Percentiles rank a stretch among this genome's conserved stretches.
Evolutionary conservation across 2,113 vertebrate genomes (phyloP).

Genomic region (Dissostichus mawsoni): DNA sequence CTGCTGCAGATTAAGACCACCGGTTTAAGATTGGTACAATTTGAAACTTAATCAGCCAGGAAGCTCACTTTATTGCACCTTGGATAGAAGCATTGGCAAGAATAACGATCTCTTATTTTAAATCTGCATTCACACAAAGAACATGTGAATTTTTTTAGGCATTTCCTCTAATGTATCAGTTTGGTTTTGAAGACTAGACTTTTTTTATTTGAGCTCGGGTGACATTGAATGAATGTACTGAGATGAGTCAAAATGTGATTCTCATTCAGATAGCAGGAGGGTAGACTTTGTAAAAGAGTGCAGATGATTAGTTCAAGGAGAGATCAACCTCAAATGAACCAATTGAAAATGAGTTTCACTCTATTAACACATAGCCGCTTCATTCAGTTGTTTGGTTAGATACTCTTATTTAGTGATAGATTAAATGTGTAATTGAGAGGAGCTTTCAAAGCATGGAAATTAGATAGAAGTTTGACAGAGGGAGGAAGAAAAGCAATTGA

Average conservation of each 20-base stretch:
- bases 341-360: not conserved
- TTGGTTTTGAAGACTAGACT: not conserved
- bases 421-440: conserved; percentile 1
- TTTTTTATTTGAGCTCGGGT: not conserved
- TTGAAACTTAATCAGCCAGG: conserved; percentile 24
- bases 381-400: not conserved
- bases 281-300: not conserved
- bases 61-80: not conserved
- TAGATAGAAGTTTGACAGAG: not conserved
- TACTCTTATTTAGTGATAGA: not conserved
- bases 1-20: conserved; percentile 4
- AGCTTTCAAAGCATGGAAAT: not conserved
- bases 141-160: not conserved
- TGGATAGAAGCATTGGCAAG: conserved; percentile 1
- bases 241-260: not conserved
- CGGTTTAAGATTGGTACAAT: not conserved
- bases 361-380: not conserved
- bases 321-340: not conserved
- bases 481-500: not conserved
- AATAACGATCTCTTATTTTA: conserved; percentile 3
- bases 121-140: not conserved
- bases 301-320: not conserved
- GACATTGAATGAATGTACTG: not conserved
- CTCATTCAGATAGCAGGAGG: not conserved
- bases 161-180: not conserved